phyloP scores from a whole-genome alignment of 2,888 invertebrate species.

The Cotesia congregata region DNA sequence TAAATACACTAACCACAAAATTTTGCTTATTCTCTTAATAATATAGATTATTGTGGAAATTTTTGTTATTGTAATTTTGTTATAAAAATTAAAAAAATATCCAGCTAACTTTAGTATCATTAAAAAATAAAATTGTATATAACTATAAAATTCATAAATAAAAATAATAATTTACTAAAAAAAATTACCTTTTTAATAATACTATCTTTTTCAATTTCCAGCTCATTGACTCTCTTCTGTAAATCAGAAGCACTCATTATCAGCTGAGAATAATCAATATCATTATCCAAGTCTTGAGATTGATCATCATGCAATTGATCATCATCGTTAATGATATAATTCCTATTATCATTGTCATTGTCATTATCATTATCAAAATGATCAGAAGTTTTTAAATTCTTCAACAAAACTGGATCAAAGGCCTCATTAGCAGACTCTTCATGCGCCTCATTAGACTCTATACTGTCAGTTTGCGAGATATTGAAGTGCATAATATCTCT shows the following conservation, averaged over 20 bases:
- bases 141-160: no score
- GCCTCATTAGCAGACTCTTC: neutral
- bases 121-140: no score
- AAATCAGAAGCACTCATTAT: constrained; percentile 1
- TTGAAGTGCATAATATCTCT: neutral
- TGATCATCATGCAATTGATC: neutral
- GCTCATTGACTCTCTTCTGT: neutral
- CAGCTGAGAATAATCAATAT: neutral
- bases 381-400: no score
- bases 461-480: neutral
- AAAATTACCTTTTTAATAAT: constrained; percentile 6
- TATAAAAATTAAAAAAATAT: no score
- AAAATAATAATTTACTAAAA: neutral
- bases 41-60: no score
- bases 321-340: neutral
- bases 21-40: no score
- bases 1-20: no score
- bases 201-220: neutral
- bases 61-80: no score
- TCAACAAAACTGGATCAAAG: neutral
- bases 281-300: neutral
- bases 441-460: neutral
- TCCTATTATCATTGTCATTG: neutral
- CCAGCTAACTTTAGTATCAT: no score
- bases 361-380: neutral